These are phyloP conservation scores for Deilephila porcellus DNA, from an alignment of 2,888 invertebrate genomes.

Conservation along the genomic window DNA sequence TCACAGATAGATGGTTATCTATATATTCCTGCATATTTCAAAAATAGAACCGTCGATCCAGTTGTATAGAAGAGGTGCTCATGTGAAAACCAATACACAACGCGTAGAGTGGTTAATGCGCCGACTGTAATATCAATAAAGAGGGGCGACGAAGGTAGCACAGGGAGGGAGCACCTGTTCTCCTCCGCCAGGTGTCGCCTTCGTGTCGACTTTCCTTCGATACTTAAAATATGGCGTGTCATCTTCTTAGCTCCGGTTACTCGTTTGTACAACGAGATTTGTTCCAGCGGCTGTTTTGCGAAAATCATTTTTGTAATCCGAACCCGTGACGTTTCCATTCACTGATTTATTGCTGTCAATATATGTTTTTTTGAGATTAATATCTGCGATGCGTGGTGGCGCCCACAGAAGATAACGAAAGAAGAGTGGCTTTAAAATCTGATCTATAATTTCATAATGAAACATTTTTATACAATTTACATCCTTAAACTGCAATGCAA, in stretches of 20 bases:
- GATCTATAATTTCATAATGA: not conserved
- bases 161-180: conserved; percentile 53
- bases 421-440: not conserved
- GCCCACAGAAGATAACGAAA: not conserved
- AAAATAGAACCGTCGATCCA: conserved; percentile 39
- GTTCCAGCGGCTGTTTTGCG: conserved; percentile 57
- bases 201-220: conserved; percentile 68
- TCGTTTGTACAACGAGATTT: conserved; percentile 71
- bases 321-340: conserved; percentile 34
- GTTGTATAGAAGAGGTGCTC: conserved; percentile 67
- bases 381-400: not conserved
- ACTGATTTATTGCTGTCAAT: not conserved
- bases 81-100: conserved; percentile 70
- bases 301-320: conserved; percentile 56
- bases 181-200: conserved; percentile 63
- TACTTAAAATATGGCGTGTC: conserved; percentile 80
- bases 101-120: conserved; percentile 74
- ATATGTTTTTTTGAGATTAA: not conserved
- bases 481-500: not conserved
- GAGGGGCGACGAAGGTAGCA: conserved; percentile 54
- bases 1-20: no score
- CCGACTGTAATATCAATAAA: conserved; percentile 78
- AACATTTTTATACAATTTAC: not conserved
- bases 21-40: not conserved
- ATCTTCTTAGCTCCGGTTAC: conserved; percentile 70